Percentiles rank a stretch among this genome's conserved stretches.
Evolutionary conservation across 2,113 vertebrate genomes (phyloP).

Genomic region (Oryzias woworae): DNA sequence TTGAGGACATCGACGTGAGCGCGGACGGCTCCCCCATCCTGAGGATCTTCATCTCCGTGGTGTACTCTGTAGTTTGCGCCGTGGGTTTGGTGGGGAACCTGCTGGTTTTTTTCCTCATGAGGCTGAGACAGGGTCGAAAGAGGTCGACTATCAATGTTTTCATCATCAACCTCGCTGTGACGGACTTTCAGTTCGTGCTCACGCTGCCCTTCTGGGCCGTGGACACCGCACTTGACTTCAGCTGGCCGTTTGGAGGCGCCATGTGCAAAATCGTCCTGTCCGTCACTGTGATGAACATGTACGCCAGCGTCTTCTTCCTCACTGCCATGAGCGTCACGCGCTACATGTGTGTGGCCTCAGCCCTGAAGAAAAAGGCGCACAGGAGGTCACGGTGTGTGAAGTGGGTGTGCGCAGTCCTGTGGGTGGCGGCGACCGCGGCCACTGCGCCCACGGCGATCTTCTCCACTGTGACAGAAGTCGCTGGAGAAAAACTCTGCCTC

Average conservation of each 20-base stretch:
- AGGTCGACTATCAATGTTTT: conserved; percentile 76
- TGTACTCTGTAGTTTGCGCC: conserved; percentile 78
- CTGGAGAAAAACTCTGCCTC: conserved; percentile 75
- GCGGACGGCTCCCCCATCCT: conserved; percentile 71
- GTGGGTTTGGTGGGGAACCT: conserved; percentile 73
- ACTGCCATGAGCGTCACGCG: conserved; percentile 79
- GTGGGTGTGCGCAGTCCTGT: conserved; percentile 73
- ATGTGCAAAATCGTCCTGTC: conserved; percentile 80
- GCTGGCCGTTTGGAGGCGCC: conserved; percentile 79
- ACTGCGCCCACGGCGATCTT: conserved; percentile 74
- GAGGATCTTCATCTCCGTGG: conserved; percentile 71
- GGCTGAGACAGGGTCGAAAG: conserved; percentile 64
- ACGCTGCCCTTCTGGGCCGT: conserved; percentile 81
- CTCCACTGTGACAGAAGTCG: conserved; percentile 66
- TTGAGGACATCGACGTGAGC: conserved; percentile 67
- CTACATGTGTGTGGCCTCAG: conserved; percentile 71
- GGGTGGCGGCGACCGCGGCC: conserved; percentile 67
- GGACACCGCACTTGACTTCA: conserved; percentile 79
- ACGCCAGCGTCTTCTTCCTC: conserved; percentile 80
- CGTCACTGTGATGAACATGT: conserved; percentile 80
- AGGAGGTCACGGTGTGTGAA: conserved; percentile 54
- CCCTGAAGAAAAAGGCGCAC: conserved; percentile 55
- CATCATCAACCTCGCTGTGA: conserved; percentile 77
- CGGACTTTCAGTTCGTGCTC: conserved; percentile 80
- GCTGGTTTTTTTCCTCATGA: conserved; percentile 79